These are phyloP conservation scores for Numida meleagris DNA, from an alignment of 2,113 vertebrate species.

Conservation along the genomic window DNA sequence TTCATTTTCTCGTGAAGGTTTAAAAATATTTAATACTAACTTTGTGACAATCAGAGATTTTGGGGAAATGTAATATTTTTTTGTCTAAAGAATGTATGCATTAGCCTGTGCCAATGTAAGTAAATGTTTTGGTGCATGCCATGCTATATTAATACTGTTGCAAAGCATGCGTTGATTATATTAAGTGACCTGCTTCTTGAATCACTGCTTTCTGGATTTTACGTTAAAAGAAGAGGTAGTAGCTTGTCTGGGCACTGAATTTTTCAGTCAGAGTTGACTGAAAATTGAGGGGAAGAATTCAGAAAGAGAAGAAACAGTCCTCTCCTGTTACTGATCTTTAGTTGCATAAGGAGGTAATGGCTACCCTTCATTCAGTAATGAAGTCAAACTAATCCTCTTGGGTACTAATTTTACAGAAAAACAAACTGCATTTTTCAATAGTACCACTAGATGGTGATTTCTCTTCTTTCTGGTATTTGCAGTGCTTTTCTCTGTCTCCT, in stretches of 20 bases:
- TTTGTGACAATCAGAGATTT: neutral
- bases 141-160: neutral
- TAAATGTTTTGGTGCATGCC: neutral
- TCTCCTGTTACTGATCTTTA: constrained; percentile 57
- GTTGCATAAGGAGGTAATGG: constrained; percentile 69
- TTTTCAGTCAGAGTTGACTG: neutral
- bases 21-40: neutral
- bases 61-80: neutral
- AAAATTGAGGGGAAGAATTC: neutral
- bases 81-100: neutral
- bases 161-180: neutral
- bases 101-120: neutral
- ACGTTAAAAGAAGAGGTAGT: neutral
- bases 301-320: constrained; percentile 11
- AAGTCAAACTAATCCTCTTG: constrained; percentile 78
- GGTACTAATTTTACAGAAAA: constrained; percentile 79
- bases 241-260: neutral
- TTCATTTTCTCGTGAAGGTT: neutral
- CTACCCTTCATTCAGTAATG: constrained; percentile 70
- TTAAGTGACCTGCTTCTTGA: neutral
- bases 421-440: constrained; percentile 78
- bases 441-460: constrained; percentile 79
- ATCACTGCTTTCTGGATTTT: neutral
- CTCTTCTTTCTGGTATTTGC: constrained; percentile 40
- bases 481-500: constrained; percentile 38